phyloP scores from a whole-genome alignment of 2,888 invertebrate species.

The Dryomyza anilis region DNA sequence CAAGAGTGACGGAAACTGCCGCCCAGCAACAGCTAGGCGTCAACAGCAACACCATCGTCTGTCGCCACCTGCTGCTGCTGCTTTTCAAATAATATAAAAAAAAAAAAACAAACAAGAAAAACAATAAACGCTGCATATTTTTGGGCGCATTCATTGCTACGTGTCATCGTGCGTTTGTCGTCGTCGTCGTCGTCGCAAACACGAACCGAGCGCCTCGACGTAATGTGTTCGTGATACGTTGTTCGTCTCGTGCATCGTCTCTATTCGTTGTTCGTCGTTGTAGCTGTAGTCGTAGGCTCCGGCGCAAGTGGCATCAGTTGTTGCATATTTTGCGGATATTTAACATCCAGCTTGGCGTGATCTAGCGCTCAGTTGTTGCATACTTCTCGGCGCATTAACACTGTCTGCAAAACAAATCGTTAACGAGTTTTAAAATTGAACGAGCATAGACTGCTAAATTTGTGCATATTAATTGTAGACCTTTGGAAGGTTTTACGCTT shows the following conservation, averaged over 20 bases:
- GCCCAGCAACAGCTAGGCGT: too few species aligned
- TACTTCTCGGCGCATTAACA: conserved; percentile 49
- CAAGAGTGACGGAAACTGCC: background rate
- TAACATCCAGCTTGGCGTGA: conserved; percentile 51
- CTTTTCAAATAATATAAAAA: too few species aligned
- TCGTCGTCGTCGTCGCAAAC: background rate
- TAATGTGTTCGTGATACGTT: background rate
- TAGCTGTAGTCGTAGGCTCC: background rate
- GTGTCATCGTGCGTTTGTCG: too few species aligned
- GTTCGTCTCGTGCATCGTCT: background rate
- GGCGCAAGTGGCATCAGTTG: conserved; percentile 9
- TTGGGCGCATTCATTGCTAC: too few species aligned
- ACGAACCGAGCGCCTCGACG: conserved; percentile 4
- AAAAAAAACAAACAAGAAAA: too few species aligned
- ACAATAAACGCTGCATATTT: too few species aligned
- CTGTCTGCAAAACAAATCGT: too few species aligned
- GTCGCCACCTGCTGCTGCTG: too few species aligned
- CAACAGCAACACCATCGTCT: too few species aligned
- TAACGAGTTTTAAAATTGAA: too few species aligned
- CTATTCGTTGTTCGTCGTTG: background rate
- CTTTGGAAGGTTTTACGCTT: too few species aligned
- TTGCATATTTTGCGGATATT: conserved; percentile 32
- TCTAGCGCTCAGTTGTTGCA: conserved; percentile 56
- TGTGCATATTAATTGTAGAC: too few species aligned
- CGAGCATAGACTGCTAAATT: background rate